A percentile compares a stretch with the other conserved stretches of the same genome.
phyloP scores from a whole-genome alignment of 2,888 invertebrate genomes.

The Tenthredo amoena region DNA sequence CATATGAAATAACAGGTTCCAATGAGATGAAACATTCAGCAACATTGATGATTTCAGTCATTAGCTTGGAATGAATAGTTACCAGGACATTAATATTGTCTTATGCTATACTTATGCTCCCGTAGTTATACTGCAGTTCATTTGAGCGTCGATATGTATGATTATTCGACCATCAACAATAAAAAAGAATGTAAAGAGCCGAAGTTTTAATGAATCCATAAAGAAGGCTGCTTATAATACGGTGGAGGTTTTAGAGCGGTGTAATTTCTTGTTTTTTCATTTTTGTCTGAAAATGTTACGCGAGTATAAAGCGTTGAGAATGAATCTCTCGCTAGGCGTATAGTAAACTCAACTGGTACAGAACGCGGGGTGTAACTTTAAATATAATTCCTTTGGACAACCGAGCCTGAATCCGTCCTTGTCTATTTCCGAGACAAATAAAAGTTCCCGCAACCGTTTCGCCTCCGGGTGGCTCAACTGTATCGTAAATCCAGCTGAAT shows the following conservation, averaged over 20 bases:
- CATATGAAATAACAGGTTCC: neutral
- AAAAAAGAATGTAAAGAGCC: neutral
- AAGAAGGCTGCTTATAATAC: neutral
- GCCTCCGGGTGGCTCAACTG: slow-evolving; percentile 40
- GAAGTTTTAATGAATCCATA: neutral
- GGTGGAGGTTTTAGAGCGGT: neutral
- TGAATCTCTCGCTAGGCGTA: neutral
- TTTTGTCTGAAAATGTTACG: slow-evolving; percentile 12
- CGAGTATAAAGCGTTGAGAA: neutral
- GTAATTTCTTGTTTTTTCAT: slow-evolving; percentile 14
- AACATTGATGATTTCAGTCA: neutral
- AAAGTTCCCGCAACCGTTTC: slow-evolving; percentile 39
- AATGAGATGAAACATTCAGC: neutral
- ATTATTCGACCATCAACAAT: neutral
- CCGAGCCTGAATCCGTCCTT: slow-evolving; percentile 22
- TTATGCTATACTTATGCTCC: neutral
- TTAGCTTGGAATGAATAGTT: neutral
- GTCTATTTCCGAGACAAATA: slow-evolving; percentile 45
- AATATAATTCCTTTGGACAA: slow-evolving; percentile 17
- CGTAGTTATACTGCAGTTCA: neutral
- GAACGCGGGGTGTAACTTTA: slow-evolving; percentile 8
- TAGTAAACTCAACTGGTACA: slow-evolving; percentile 1
- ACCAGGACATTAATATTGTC: neutral
- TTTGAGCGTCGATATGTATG: neutral
- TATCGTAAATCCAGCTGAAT: slow-evolving; percentile 29